These are phyloP conservation scores for Plutella xylostella DNA, from an alignment of 2,888 invertebrate species.

Conservation along the genomic window DNA sequence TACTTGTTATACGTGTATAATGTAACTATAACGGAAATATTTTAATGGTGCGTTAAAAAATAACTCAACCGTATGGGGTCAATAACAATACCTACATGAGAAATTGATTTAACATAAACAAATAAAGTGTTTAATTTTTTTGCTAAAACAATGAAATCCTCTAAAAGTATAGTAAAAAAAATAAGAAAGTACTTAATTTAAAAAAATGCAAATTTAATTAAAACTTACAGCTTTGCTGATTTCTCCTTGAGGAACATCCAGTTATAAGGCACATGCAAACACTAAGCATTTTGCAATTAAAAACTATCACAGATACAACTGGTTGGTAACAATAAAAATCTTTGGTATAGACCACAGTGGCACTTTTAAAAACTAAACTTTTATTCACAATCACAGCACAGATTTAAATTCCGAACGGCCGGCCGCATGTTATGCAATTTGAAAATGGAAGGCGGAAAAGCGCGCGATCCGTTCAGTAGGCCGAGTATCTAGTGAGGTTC, in stretches of 20 bases:
- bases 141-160: no score
- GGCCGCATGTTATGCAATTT: constrained; percentile 11
- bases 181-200: no score
- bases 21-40: no score
- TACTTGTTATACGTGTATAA: no score
- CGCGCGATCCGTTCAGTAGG: constrained; percentile 49
- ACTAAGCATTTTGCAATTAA: constrained; percentile 20
- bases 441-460: constrained; percentile 18
- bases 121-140: no score
- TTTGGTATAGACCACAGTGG: constrained; percentile 38
- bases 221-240: constrained; percentile 2
- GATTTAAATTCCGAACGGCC: not conserved
- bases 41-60: no score
- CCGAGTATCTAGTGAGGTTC: constrained; percentile 60
- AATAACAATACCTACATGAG: no score
- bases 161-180: not conserved
- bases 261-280: constrained; percentile 16
- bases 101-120: no score
- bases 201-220: not conserved
- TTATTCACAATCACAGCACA: constrained; percentile 16
- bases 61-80: no score
- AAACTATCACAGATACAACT: constrained; percentile 41
- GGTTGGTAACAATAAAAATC: constrained; percentile 18
- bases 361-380: constrained; percentile 21
- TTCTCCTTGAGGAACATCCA: constrained; percentile 35